phyloP scores from a whole-genome alignment of 2,113 vertebrate genomes.

The Gorilla gorilla region DNA sequence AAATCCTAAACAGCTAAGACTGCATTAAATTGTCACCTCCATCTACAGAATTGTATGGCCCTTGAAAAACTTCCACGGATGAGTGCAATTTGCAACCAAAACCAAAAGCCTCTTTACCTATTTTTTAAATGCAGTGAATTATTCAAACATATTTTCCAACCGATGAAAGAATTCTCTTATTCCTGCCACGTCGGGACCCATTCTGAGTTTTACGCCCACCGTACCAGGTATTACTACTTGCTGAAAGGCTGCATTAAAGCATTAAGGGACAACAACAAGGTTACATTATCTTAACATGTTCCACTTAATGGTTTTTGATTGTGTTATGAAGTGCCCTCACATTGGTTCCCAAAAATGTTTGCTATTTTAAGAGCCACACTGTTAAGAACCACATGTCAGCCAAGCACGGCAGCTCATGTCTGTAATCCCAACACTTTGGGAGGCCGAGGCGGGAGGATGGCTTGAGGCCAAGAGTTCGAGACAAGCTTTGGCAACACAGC shows the following conservation, averaged over 20 bases:
- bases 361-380: conserved; percentile 37
- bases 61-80: conserved; percentile 46
- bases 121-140: conserved; percentile 53
- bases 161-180: conserved; percentile 59
- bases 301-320: background rate
- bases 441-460: too few species aligned
- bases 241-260: conserved; percentile 43
- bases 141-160: conserved; percentile 43
- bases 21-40: conserved; percentile 33
- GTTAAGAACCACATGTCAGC: background rate
- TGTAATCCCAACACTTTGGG: too few species aligned
- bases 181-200: background rate
- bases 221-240: conserved; percentile 21
- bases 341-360: conserved; percentile 4
- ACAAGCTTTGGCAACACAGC: too few species aligned
- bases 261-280: conserved; percentile 38
- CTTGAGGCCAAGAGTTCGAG: too few species aligned
- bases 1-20: conserved; percentile 57
- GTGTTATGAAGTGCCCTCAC: background rate
- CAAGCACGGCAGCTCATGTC: too few species aligned
- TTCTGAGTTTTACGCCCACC: background rate
- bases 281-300: conserved; percentile 32
- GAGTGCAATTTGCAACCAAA: background rate
- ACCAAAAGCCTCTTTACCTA: background rate
- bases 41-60: conserved; percentile 29